phyloP scores from a whole-genome alignment of 2,113 vertebrate species.

The Crotalus tigris region DNA sequence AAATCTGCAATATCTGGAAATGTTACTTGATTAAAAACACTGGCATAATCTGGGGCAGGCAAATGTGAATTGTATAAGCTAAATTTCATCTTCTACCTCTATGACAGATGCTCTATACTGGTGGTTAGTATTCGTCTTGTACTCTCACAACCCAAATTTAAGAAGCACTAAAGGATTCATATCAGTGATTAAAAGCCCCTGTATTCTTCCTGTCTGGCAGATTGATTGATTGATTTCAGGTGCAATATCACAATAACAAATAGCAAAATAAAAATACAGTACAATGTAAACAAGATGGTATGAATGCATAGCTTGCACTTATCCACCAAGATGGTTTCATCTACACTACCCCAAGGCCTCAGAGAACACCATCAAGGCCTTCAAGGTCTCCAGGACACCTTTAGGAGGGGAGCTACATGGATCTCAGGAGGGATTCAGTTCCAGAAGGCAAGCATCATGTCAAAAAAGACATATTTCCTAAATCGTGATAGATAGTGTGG shows the following conservation, averaged over 20 bases:
- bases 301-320: not conserved
- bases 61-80: not conserved
- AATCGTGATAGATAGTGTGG: not conserved
- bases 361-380: not conserved
- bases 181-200: not conserved
- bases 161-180: not conserved
- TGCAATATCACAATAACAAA: not conserved
- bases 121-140: not conserved
- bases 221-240: not conserved
- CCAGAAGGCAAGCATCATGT: not conserved
- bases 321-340: not conserved
- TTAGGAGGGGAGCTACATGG: not conserved
- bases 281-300: not conserved
- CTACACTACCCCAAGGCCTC: not conserved
- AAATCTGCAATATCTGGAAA: not conserved
- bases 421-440: not conserved
- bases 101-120: not conserved
- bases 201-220: not conserved
- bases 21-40: not conserved
- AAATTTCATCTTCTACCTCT: not conserved
- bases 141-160: not conserved
- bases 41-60: not conserved
- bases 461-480: not conserved
- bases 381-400: not conserved
- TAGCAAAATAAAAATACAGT: not conserved